Evolutionary conservation across 2,113 vertebrate genomes (phyloP).

Genomic region (Campylomormyrus numenius): DNA sequence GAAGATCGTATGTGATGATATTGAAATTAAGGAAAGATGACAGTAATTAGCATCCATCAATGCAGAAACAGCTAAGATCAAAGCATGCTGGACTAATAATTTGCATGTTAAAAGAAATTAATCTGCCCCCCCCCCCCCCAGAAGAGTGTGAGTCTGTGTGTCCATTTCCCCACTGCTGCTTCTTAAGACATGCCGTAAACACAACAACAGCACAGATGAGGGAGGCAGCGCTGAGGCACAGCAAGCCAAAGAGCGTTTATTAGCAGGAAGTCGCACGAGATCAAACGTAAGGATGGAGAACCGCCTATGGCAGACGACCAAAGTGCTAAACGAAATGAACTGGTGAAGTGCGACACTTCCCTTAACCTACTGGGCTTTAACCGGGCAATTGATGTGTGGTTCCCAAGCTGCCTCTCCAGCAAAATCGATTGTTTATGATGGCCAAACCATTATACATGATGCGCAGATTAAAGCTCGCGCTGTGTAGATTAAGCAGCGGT

Average conservation of each 20-base stretch:
- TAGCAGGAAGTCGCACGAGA: not conserved
- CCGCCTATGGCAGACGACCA: not conserved
- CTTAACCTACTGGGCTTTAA: not conserved
- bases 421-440: not conserved
- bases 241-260: not conserved
- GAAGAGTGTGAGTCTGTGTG: conserved; percentile 47
- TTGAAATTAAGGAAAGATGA: conserved; percentile 27
- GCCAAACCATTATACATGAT: conserved; percentile 17
- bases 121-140: conserved; percentile 39
- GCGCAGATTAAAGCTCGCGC: not conserved
- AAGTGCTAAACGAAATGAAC: not conserved
- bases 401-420: not conserved
- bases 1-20: conserved; percentile 18
- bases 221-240: conserved; percentile 9
- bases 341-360: not conserved
- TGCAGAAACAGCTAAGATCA: conserved; percentile 42
- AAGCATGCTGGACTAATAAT: conserved; percentile 52
- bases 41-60: conserved; percentile 40
- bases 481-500: conserved; percentile 26
- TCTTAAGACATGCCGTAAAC: conserved; percentile 43
- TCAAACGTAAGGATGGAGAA: not conserved
- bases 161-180: conserved; percentile 29
- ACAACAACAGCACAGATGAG: conserved; percentile 39
- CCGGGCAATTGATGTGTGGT: not conserved
- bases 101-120: conserved; percentile 58